A percentile compares a stretch with the other conserved stretches of the same genome.
phyloP scores from a whole-genome alignment of 2,888 invertebrate species.

The Argyresthia albistria region DNA sequence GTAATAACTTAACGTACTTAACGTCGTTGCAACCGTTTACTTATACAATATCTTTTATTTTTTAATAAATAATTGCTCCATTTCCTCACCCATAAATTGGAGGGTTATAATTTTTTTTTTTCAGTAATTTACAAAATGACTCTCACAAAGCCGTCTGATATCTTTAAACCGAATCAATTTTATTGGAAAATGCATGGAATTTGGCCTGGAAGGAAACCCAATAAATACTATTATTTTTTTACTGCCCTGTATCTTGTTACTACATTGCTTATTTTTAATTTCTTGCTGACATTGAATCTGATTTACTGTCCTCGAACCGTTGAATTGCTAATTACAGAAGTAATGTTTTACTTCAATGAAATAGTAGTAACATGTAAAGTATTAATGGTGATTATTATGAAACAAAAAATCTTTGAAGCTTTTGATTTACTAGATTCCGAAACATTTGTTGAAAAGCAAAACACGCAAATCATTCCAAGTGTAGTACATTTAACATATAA shows the following conservation, averaged over 20 bases:
- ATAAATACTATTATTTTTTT: not conserved
- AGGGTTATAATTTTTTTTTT: too few relatives aligned
- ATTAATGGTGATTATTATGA: conserved; percentile 26
- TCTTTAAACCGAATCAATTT: too few relatives aligned
- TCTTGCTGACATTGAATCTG: conserved; percentile 9
- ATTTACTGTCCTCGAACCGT: conserved; percentile 13
- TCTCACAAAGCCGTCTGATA: too few relatives aligned
- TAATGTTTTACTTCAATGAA: conserved; percentile 38
- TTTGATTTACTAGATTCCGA: conserved; percentile 30
- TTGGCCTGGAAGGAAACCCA: not conserved
- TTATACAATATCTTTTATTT: too few relatives aligned
- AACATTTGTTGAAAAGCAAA: conserved; percentile 22
- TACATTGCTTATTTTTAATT: not conserved
- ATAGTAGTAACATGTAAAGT: conserved; percentile 29
- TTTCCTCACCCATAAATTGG: too few relatives aligned
- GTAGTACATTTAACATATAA: not conserved
- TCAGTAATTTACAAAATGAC: too few relatives aligned
- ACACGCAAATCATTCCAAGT: not conserved
- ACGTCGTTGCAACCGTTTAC: too few relatives aligned
- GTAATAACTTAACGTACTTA: too few relatives aligned
- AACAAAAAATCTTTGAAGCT: conserved; percentile 22
- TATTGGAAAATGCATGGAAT: not conserved
- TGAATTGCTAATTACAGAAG: conserved; percentile 32
- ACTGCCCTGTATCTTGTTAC: not conserved
- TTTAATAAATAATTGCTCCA: too few relatives aligned